Evolutionary conservation across 2,113 vertebrate genomes (phyloP).

Genomic region (Podarcis cretensis): DNA sequence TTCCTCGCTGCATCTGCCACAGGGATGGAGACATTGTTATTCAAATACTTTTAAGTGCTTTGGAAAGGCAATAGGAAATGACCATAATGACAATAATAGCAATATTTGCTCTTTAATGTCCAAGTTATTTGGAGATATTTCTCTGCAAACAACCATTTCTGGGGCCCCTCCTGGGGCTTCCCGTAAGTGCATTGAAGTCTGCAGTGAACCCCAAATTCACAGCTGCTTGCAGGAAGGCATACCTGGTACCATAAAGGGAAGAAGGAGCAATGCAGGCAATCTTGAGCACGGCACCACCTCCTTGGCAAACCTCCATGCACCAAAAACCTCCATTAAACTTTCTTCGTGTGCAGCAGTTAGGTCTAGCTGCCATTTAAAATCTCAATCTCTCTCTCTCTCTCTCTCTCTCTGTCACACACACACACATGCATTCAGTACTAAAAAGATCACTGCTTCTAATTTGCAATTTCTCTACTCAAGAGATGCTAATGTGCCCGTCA

Average conservation of each 20-base stretch:
- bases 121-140: not conserved
- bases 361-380: not conserved
- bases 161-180: not conserved
- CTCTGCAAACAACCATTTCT: not conserved
- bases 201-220: not conserved
- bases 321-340: not conserved
- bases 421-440: no score
- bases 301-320: not conserved
- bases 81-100: no score
- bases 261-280: not conserved
- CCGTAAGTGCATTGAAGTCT: not conserved
- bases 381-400: no score
- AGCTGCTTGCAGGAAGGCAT: not conserved
- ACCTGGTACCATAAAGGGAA: not conserved
- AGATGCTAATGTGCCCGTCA: no score
- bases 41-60: not conserved
- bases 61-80: fast-evolving
- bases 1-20: not conserved
- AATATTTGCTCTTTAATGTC: not conserved
- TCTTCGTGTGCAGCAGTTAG: not conserved
- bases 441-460: no score
- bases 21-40: not conserved
- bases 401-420: no score
- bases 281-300: not conserved
- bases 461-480: no score